phyloP scores from a whole-genome alignment of 2,797 vertebrate species.

The Sardinella longiceps region DNA sequence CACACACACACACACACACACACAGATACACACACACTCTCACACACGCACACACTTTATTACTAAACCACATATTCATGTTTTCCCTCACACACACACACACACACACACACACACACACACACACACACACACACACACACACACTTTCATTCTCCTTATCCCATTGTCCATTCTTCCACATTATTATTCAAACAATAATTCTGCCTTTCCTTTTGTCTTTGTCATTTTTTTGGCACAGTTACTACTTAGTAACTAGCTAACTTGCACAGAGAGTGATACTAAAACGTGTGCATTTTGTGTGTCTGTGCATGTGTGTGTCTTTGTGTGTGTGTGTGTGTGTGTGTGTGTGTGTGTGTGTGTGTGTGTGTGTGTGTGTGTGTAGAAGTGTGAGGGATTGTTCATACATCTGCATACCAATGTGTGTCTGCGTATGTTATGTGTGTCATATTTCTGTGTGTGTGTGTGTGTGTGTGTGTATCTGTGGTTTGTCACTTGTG shows the following conservation, averaged over 20 bases:
- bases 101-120: no score
- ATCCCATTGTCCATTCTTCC: neutral
- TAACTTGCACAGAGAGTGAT: no score
- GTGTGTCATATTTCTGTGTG: neutral
- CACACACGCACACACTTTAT: neutral
- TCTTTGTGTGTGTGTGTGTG: no score
- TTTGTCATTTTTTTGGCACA: neutral
- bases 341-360: neutral
- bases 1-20: no score
- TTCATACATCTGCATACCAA: neutral
- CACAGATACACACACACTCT: no score
- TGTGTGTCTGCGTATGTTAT: neutral
- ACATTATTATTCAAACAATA: neutral
- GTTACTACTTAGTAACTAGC: no score
- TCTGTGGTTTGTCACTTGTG: no score
- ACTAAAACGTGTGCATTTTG: no score
- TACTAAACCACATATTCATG: no score
- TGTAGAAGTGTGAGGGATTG: neutral
- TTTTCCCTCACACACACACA: no score
- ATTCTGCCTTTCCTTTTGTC: no score
- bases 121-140: no score
- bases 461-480: neutral
- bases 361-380: neutral
- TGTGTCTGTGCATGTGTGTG: neutral
- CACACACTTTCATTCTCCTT: neutral